Conservation (phyloP, 1,140 invertebrate species). For the Protaetia brevitarsis region DNA sequence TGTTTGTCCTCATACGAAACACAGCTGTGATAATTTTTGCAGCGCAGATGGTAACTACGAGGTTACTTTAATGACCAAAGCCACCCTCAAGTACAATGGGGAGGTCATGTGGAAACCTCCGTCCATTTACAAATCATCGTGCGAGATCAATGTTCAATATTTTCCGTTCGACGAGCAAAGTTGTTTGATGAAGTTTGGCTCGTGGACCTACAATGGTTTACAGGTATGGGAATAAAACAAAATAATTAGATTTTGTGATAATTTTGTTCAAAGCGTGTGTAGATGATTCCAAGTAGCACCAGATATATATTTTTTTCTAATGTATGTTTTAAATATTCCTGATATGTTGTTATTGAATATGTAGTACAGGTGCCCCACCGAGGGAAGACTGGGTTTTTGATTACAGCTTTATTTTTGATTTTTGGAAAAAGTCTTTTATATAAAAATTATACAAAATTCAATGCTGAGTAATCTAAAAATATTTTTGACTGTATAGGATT, state of each 20-base stretch:
- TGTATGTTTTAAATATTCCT: no score
- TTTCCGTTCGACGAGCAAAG: constrained; percentile 94
- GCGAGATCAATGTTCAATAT: constrained; percentile 93
- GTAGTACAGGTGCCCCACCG: no score
- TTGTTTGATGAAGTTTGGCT: constrained; percentile 94
- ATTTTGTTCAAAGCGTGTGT: not conserved
- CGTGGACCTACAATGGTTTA: constrained; percentile 90
- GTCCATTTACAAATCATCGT: constrained; percentile 98
- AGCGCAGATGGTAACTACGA: constrained; percentile 97
- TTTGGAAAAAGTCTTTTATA: no score
- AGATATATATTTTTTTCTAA: not conserved
- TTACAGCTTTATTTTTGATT: no score
- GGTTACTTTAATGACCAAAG: constrained; percentile 96
- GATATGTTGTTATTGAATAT: no score
- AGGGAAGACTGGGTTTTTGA: no score
- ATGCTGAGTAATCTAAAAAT: no score
- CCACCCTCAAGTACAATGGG: constrained; percentile 83
- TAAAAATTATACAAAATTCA: no score
- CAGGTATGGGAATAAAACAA: no score
- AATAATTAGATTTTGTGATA: not conserved
- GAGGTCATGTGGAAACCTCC: constrained; percentile 97
- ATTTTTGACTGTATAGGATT: no score
- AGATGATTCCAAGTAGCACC: not conserved
- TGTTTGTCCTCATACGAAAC: no score
- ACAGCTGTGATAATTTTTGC: constrained; percentile 27